Percentiles rank a stretch among this genome's conserved stretches.
phyloP scores from a whole-genome alignment of 35 echinoderm and acorn worm genomes.

The Heliocidaris erythrogramma region DNA sequence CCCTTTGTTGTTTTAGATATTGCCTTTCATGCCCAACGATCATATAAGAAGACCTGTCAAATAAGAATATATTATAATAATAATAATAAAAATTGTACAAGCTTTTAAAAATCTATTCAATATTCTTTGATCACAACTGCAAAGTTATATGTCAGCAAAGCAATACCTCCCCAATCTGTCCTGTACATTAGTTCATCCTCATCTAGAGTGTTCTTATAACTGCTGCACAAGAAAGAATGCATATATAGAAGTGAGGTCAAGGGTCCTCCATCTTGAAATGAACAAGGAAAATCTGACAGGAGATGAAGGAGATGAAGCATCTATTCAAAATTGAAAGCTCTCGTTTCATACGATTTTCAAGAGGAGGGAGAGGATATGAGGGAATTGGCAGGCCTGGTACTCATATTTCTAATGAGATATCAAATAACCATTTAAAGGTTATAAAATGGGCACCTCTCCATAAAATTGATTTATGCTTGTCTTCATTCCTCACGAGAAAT shows the following conservation, averaged over 20 bases:
- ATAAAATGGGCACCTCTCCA: neutral
- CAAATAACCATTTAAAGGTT: neutral
- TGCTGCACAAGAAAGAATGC: neutral
- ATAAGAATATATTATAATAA: neutral
- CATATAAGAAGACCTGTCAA: neutral
- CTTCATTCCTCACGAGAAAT: neutral
- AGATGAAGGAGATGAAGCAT: neutral
- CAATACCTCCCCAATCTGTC: neutral
- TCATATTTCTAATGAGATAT: conserved; percentile 14
- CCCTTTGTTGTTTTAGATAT: too few species aligned
- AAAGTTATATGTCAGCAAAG: neutral
- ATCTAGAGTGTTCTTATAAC: neutral
- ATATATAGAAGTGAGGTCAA: neutral
- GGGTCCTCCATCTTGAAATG: neutral
- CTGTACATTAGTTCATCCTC: neutral
- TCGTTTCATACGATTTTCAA: neutral
- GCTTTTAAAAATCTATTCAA: neutral
- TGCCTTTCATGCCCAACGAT: too few species aligned
- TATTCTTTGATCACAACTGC: neutral
- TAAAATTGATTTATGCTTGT: conserved; percentile 8
- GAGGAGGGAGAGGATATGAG: neutral
- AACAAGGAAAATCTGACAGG: neutral
- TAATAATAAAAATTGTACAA: neutral
- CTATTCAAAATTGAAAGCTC: conserved; percentile 9
- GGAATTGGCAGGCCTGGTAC: neutral